These are phyloP conservation scores for Archivesica marissinica DNA, from an alignment of 1,140 invertebrate genomes.

Conservation along the genomic window DNA sequence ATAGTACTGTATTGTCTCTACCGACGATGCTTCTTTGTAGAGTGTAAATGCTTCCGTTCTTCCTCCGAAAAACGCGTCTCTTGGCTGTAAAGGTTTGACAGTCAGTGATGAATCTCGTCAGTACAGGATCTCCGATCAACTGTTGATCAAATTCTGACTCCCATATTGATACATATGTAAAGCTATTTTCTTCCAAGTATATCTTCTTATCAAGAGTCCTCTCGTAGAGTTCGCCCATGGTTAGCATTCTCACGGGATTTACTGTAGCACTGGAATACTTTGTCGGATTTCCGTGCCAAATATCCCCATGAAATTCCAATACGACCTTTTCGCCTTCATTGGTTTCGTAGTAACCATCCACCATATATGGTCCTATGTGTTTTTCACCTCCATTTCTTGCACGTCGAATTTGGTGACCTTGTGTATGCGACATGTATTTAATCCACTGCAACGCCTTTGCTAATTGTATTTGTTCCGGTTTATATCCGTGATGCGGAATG, in stretches of 20 bases:
- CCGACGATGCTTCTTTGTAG: slow-evolving; percentile 16
- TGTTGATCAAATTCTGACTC: slow-evolving; percentile 49
- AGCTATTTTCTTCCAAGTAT: slow-evolving; percentile 22
- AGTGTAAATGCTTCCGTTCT: slow-evolving; percentile 57
- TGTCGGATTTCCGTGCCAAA: slow-evolving; percentile 59
- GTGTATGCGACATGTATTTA: background rate
- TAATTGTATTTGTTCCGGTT: slow-evolving; percentile 7
- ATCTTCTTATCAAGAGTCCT: slow-evolving; percentile 41
- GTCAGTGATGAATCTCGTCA: background rate
- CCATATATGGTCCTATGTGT: slow-evolving; percentile 9
- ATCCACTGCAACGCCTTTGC: no score
- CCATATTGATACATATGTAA: slow-evolving; percentile 41
- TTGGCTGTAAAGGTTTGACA: slow-evolving; percentile 47
- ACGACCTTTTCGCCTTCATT: slow-evolving; percentile 31
- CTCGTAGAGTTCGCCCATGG: slow-evolving; percentile 62
- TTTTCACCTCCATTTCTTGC: slow-evolving; percentile 28
- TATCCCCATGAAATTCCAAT: slow-evolving; percentile 64
- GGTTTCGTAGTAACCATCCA: slow-evolving; percentile 49
- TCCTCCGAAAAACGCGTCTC: slow-evolving; percentile 59
- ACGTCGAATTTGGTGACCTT: slow-evolving; percentile 35
- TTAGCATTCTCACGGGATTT: background rate
- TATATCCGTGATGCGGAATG: slow-evolving; percentile 35
- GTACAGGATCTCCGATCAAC: background rate
- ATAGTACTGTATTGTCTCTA: slow-evolving; percentile 60
- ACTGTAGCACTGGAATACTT: background rate